phyloP scores from a whole-genome alignment of 2,797 vertebrate species.

The Anguilla pacifica region DNA sequence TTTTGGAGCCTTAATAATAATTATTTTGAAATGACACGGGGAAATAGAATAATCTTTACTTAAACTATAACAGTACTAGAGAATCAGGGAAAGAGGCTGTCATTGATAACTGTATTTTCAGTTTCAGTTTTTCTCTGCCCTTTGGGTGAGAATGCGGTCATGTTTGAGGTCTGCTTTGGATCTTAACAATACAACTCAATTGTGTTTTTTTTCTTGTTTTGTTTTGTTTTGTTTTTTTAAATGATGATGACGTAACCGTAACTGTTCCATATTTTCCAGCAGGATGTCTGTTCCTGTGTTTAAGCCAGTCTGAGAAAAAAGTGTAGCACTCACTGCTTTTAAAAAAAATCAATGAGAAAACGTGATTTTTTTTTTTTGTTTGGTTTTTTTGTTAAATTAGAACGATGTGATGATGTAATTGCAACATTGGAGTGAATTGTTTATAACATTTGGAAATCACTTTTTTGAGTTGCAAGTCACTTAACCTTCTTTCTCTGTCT shows the following conservation, averaged over 20 bases:
- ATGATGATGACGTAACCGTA: constrained; percentile 68
- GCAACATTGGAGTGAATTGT: constrained; percentile 32
- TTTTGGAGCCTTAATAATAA: constrained; percentile 65
- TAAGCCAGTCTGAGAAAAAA: constrained; percentile 65
- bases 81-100: constrained; percentile 68
- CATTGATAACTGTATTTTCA: constrained; percentile 54
- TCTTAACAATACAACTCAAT: constrained; percentile 41
- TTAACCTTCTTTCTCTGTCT: constrained; percentile 28
- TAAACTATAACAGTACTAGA: constrained; percentile 57
- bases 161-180: constrained; percentile 57
- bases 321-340: constrained; percentile 76
- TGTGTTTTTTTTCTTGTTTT: constrained; percentile 46
- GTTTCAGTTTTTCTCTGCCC: constrained; percentile 58
- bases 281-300: constrained; percentile 69
- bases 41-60: constrained; percentile 54
- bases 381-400: constrained; percentile 44
- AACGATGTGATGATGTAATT: constrained; percentile 32
- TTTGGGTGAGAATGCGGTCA: constrained; percentile 52
- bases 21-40: constrained; percentile 61
- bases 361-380: constrained; percentile 39
- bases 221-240: constrained; percentile 45
- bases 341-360: constrained; percentile 61
- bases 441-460: constrained; percentile 50
- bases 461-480: constrained; percentile 26
- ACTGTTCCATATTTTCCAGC: constrained; percentile 70